Conservation (phyloP, 1,140 invertebrate species). For the Wiebesia pumilae region DNA sequence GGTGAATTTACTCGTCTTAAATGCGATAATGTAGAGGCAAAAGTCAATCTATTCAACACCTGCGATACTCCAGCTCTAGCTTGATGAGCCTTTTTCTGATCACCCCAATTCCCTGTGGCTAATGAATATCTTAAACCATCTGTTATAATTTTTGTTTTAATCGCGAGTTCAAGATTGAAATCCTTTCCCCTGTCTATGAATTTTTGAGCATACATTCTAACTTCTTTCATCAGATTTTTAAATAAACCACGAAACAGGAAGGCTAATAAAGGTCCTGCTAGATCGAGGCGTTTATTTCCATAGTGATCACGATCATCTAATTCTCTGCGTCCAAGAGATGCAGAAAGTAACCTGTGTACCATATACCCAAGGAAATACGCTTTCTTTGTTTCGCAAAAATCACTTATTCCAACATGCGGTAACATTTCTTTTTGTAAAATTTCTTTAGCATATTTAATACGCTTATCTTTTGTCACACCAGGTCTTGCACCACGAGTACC, state of each 20-base stretch:
- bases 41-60: slow-evolving; percentile 63
- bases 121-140: slow-evolving; percentile 62
- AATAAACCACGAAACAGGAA: slow-evolving; percentile 96
- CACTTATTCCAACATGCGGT: slow-evolving; percentile 97
- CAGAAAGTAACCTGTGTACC: slow-evolving; percentile 95
- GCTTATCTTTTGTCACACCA: slow-evolving; percentile 97
- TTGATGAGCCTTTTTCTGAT: slow-evolving; percentile 62
- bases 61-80: slow-evolving; percentile 63
- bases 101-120: slow-evolving; percentile 64
- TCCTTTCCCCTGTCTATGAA: slow-evolving; percentile 91
- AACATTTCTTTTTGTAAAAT: slow-evolving; percentile 99
- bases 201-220: slow-evolving; percentile 98
- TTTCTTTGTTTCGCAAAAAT: slow-evolving; percentile 99
- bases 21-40: slow-evolving; percentile 61
- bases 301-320: slow-evolving; percentile 99
- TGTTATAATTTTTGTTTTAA: slow-evolving; percentile 62
- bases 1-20: slow-evolving; percentile 62
- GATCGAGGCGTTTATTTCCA: slow-evolving; percentile 97
- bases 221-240: slow-evolving; percentile 95
- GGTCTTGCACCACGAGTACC: slow-evolving; percentile 96
- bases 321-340: slow-evolving; percentile 95
- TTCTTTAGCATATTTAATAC: slow-evolving; percentile 98
- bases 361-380: slow-evolving; percentile 98
- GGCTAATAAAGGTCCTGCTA: slow-evolving; percentile 95
- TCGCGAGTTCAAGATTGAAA: slow-evolving; percentile 61